Evolutionary conservation across 1,140 invertebrate species (phyloP).

Genomic region (Diachasma alloeum): DNA sequence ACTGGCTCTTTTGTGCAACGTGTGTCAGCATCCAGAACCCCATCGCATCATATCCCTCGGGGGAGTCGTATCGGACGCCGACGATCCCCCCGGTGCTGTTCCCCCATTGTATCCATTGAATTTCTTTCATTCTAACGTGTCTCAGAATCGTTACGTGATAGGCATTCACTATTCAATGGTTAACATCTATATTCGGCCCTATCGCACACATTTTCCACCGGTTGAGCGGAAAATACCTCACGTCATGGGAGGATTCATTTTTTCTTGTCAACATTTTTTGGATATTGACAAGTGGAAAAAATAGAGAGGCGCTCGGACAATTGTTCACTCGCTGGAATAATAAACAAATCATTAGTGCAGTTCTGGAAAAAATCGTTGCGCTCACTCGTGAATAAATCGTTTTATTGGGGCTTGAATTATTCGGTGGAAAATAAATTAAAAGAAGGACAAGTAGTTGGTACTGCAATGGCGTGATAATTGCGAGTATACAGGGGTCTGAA

Average conservation of each 20-base stretch:
- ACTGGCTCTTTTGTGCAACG: conserved; percentile 4
- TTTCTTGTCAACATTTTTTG: background rate
- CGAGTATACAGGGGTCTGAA: background rate
- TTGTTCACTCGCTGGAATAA: no score
- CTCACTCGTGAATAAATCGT: no score
- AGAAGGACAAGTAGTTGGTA: background rate
- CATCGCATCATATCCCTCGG: background rate
- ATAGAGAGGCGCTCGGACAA: no score
- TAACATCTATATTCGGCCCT: background rate
- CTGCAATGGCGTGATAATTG: background rate
- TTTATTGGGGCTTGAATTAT: no score
- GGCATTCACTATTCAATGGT: background rate
- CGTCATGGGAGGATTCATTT: background rate
- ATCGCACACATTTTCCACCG: background rate
- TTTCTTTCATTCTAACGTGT: conserved; percentile 18
- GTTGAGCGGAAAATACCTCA: background rate
- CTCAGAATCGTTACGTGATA: background rate
- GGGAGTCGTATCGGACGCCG: background rate
- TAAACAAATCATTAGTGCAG: no score
- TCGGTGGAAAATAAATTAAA: no score
- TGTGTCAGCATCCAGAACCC: conserved; percentile 16
- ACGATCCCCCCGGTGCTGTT: background rate
- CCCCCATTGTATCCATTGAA: conserved; percentile 8
- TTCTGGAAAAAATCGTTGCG: no score
- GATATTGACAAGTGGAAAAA: no score